Conservation (phyloP, 2,113 vertebrate genomes). For the Melanostigma gelatinosum region DNA sequence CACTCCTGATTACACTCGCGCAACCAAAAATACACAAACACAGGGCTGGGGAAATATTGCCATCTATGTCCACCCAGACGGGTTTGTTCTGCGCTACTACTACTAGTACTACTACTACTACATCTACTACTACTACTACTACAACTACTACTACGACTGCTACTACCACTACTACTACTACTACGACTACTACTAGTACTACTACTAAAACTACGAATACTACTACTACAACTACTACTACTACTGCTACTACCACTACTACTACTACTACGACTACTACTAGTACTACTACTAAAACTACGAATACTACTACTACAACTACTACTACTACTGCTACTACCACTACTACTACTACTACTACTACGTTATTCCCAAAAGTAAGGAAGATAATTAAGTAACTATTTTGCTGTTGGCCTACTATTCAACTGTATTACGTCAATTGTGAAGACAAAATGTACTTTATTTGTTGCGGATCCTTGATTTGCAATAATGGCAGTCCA, state of each 20-base stretch:
- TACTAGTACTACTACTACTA: no score
- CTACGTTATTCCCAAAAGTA: background rate
- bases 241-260: no score
- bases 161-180: no score
- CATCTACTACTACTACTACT: background rate
- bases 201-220: no score
- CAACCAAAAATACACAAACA: constrained; percentile 17
- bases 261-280: no score
- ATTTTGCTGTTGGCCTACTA: background rate
- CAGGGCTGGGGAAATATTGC: background rate
- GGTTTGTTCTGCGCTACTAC: background rate
- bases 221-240: no score
- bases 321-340: no score
- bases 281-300: no score
- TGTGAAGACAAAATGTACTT: background rate
- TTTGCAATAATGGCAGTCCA: no score
- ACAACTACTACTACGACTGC: no score
- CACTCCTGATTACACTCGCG: constrained; percentile 31
- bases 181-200: background rate
- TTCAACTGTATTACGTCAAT: background rate
- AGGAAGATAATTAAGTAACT: background rate
- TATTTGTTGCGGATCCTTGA: background rate
- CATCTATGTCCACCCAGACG: background rate
- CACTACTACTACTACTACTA: no score
- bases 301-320: no score